phyloP scores from a whole-genome alignment of 2,113 vertebrate species.

The Polyodon spathula region DNA sequence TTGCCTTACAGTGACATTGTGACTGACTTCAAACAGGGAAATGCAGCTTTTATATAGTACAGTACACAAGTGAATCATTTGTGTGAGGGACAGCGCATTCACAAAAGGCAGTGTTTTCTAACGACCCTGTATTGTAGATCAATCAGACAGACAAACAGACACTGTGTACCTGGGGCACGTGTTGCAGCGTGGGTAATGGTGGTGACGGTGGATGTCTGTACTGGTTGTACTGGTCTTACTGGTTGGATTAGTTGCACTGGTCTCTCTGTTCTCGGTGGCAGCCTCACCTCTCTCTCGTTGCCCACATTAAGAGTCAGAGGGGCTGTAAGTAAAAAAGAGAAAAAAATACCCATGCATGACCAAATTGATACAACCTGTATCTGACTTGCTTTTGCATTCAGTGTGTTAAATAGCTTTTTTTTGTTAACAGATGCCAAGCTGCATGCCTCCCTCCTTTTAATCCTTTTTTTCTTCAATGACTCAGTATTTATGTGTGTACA shows the following conservation, averaged over 20 bases:
- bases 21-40: too few relatives aligned
- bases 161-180: conserved; percentile 22
- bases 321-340: conserved; percentile 13
- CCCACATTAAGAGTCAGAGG: conserved; percentile 17
- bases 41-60: too few relatives aligned
- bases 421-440: neutral
- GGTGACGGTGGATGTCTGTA: conserved; percentile 1
- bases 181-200: conserved; percentile 12
- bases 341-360: too few relatives aligned
- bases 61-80: too few relatives aligned
- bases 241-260: neutral
- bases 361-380: neutral
- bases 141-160: too few relatives aligned
- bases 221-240: conserved; percentile 16
- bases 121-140: too few relatives aligned
- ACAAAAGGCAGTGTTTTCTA: too few relatives aligned
- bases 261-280: neutral
- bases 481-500: too few relatives aligned
- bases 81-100: too few relatives aligned
- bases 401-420: neutral
- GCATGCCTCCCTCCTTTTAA: too few relatives aligned
- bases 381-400: neutral
- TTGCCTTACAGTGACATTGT: too few relatives aligned
- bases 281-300: conserved; percentile 17
- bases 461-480: too few relatives aligned